Evolutionary conservation across 64 coral and sea anemone species (phyloP).

Genomic region (Dendrophyllia cribrosa): DNA sequence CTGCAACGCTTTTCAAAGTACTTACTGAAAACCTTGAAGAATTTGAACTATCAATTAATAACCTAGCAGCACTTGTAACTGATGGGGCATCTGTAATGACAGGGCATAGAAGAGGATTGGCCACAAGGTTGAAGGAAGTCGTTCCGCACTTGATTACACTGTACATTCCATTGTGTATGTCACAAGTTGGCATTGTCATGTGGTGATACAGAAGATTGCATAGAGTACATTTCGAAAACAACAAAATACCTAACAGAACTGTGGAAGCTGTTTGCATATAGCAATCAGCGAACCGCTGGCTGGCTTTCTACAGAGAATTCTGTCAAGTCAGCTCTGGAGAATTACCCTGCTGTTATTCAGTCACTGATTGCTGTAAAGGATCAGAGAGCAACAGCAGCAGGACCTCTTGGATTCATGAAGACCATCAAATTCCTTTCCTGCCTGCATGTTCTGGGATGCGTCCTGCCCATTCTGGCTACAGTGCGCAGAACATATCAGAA

Average conservation of each 20-base stretch:
- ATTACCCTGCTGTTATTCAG: slow-evolving; percentile 22
- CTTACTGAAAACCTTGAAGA: background rate
- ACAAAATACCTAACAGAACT: slow-evolving; percentile 1
- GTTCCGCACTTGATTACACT: background rate
- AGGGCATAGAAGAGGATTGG: background rate
- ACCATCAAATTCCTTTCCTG: background rate
- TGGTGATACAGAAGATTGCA: background rate
- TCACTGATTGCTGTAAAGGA: background rate
- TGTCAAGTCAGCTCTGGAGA: slow-evolving; percentile 11
- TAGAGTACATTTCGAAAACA: slow-evolving; percentile 26
- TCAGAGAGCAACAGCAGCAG: background rate
- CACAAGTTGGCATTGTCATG: background rate
- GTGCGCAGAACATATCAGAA: slow-evolving; percentile 5
- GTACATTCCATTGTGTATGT: background rate
- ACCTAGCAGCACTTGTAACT: background rate
- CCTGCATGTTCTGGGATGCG: background rate
- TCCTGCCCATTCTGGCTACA: background rate
- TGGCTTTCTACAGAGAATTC: background rate
- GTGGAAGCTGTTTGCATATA: too few relatives aligned
- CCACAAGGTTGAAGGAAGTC: background rate
- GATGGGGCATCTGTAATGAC: slow-evolving; percentile 10
- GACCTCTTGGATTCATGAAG: background rate
- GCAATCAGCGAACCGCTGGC: background rate
- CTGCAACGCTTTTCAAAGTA: slow-evolving; percentile 24
- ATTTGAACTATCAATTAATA: background rate